phyloP scores from a whole-genome alignment of 2,113 vertebrate species.

The Anoura caudifer region DNA sequence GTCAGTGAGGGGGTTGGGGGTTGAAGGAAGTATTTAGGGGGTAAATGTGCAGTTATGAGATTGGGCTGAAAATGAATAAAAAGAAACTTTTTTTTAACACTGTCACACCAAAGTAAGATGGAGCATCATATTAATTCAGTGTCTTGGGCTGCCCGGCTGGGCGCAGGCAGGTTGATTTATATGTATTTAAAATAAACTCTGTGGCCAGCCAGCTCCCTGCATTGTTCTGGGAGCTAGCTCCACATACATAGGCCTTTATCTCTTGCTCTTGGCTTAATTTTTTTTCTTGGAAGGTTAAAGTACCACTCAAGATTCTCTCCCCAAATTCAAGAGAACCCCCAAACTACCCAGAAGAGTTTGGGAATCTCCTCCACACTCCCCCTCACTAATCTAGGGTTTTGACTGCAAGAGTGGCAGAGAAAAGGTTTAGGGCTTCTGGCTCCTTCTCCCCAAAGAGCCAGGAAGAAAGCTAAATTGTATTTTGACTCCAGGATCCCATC shows the following conservation, averaged over 20 bases:
- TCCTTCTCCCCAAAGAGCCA: constrained; percentile 15
- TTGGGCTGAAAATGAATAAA: constrained; percentile 78
- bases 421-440: constrained; percentile 46
- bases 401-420: neutral
- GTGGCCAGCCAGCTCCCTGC: constrained; percentile 60
- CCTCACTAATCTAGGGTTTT: neutral
- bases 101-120: constrained; percentile 87
- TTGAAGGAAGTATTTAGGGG: constrained; percentile 69
- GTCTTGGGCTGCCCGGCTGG: constrained; percentile 84
- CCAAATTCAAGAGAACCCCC: constrained; percentile 7
- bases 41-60: constrained; percentile 79
- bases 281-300: constrained; percentile 29
- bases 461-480: constrained; percentile 27
- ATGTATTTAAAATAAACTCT: constrained; percentile 84
- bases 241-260: constrained; percentile 64
- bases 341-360: constrained; percentile 46
- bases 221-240: constrained; percentile 63
- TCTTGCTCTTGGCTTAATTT: constrained; percentile 38
- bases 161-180: constrained; percentile 87
- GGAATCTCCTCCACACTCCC: neutral
- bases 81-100: constrained; percentile 84
- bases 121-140: constrained; percentile 92
- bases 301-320: neutral
- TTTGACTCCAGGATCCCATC: neutral
- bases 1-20: neutral